Evolutionary conservation across 2,888 invertebrate genomes (phyloP).

Genomic region (Mylabris sibirica): DNA sequence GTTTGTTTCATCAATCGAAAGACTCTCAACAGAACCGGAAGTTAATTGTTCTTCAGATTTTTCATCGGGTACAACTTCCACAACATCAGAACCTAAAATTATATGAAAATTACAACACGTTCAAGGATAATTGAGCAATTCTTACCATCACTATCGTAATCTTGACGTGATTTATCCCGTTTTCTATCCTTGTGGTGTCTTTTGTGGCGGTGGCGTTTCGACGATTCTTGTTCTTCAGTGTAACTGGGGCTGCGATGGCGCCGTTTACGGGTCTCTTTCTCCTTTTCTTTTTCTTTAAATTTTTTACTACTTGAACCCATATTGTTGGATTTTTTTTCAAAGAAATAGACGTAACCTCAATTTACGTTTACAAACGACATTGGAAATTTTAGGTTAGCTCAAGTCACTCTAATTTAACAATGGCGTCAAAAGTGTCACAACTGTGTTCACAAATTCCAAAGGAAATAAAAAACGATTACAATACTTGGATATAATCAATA

Average conservation of each 20-base stretch:
- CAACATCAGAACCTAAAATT: conserved; percentile 53
- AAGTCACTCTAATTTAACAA: not conserved
- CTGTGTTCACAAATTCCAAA: too few species aligned
- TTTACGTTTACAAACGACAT: not conserved
- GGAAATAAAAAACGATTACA: too few species aligned
- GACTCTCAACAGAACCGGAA: conserved; percentile 63
- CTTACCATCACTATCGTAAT: conserved; percentile 68
- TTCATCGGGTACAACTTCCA: conserved; percentile 52
- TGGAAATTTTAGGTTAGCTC: not conserved
- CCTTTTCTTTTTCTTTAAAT: conserved; percentile 69
- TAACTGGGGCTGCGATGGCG: conserved; percentile 70
- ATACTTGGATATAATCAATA: too few species aligned
- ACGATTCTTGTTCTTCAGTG: conserved; percentile 61
- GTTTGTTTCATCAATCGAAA: conserved; percentile 88
- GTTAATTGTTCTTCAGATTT: conserved; percentile 58
- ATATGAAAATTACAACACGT: not conserved
- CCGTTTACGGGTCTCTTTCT: conserved; percentile 72
- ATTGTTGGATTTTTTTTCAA: not conserved
- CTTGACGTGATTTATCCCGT: conserved; percentile 52
- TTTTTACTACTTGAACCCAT: conserved; percentile 79
- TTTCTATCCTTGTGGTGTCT: conserved; percentile 60
- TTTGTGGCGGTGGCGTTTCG: conserved; percentile 66
- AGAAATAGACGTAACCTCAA: not conserved
- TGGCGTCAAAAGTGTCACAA: not conserved
- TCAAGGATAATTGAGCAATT: conserved; percentile 36